Conservation (phyloP, 1,140 invertebrate species). For the Paracyclopina nana region DNA sequence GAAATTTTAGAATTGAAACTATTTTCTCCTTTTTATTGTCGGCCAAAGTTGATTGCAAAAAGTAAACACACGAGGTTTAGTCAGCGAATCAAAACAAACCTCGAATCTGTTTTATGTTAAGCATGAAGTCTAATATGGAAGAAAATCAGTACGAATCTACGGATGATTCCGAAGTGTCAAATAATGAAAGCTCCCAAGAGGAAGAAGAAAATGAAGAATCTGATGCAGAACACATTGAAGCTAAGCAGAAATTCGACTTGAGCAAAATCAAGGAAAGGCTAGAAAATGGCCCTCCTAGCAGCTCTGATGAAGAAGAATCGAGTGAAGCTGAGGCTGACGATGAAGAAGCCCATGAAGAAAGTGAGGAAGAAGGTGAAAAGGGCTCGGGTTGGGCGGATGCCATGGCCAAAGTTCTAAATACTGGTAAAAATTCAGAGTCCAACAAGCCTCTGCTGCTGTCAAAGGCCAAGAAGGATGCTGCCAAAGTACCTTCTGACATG, state of each 20-base stretch:
- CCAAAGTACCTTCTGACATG: conserved; percentile 5
- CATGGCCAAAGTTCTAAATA: conserved; percentile 39
- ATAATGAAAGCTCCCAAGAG: neutral
- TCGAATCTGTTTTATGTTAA: too few species aligned
- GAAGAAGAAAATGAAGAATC: neutral
- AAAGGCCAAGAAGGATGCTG: conserved; percentile 28
- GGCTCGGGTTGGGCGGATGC: conserved; percentile 30
- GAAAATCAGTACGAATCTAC: too few species aligned
- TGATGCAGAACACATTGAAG: neutral
- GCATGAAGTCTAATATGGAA: too few species aligned
- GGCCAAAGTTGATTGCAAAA: too few species aligned
- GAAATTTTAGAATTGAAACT: too few species aligned
- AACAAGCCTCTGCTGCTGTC: conserved; percentile 46
- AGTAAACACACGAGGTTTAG: too few species aligned
- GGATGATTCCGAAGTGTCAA: too few species aligned
- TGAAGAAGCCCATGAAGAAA: conserved; percentile 3
- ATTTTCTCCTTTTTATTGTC: too few species aligned
- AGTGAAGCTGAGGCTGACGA: neutral
- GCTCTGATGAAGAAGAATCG: neutral
- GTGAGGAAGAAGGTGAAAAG: neutral
- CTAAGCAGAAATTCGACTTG: neutral
- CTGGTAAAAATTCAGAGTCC: conserved; percentile 41
- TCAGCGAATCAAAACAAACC: too few species aligned
- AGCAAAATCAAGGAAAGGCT: neutral
- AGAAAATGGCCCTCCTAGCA: too few species aligned